phyloP scores from a whole-genome alignment of 1,140 invertebrate species.

The Thaumetopoea pityocampa region DNA sequence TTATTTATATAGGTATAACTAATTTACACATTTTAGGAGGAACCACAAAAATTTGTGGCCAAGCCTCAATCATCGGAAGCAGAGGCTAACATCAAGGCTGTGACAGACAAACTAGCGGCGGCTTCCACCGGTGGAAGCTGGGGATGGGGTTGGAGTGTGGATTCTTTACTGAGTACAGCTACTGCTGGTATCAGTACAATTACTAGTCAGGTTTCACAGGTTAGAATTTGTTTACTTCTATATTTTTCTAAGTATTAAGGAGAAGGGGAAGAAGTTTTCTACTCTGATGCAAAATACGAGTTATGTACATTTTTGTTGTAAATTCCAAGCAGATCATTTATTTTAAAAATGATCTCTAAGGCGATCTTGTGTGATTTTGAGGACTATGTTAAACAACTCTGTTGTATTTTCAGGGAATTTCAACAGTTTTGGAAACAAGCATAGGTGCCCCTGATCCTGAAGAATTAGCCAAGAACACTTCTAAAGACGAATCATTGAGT shows the following conservation, averaged over 20 bases:
- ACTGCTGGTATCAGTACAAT: conserved; percentile 83
- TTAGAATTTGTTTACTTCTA: no score
- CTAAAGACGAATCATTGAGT: conserved; percentile 28
- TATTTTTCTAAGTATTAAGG: no score
- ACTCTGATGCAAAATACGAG: no score
- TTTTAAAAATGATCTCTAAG: no score
- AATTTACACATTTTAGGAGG: conserved; percentile 14
- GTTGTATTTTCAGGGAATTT: conserved; percentile 53
- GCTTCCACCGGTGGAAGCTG: conserved; percentile 36
- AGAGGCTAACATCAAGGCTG: conserved; percentile 27
- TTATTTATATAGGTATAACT: conserved; percentile 1
- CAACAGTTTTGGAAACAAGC: conserved; percentile 84
- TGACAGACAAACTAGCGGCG: conserved; percentile 36
- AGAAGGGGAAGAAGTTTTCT: no score
- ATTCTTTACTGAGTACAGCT: conserved; percentile 84
- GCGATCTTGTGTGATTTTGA: no score
- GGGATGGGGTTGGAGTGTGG: conserved; percentile 84
- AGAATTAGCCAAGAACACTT: conserved; percentile 78
- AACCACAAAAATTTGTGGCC: conserved; percentile 13
- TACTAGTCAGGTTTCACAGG: conserved; percentile 84
- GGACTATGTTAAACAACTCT: conserved; percentile 2
- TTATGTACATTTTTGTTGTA: no score
- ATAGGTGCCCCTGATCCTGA: conserved; percentile 87
- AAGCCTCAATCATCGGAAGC: conserved; percentile 5
- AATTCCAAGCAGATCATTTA: no score